phyloP scores from a whole-genome alignment of 2,797 vertebrate species.

The Malacoraja senta region DNA sequence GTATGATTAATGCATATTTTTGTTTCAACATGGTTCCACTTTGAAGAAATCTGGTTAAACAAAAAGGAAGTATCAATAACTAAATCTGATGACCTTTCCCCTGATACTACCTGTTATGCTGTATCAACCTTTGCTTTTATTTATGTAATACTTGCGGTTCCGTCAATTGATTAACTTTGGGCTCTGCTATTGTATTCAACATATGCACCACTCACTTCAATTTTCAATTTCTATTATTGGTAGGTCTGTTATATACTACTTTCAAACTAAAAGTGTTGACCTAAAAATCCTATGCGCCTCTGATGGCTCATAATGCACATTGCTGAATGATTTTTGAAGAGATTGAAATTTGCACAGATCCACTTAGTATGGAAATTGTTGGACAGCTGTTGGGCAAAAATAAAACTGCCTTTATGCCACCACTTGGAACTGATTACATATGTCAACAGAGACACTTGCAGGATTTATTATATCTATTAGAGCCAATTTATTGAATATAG shows the following conservation, averaged over 20 bases:
- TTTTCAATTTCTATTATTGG: background rate
- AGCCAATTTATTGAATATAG: background rate
- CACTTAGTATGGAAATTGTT: background rate
- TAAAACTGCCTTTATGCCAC: background rate
- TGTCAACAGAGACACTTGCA: background rate
- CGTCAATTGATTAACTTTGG: background rate
- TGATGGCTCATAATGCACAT: background rate
- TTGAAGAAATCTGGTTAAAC: background rate
- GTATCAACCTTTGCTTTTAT: no score
- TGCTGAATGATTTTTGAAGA: background rate
- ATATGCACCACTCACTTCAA: background rate
- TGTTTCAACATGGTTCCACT: background rate
- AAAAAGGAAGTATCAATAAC: background rate
- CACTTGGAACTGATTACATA: background rate
- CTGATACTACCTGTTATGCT: background rate
- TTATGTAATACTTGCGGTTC: background rate
- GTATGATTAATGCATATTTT: background rate
- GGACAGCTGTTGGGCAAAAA: background rate
- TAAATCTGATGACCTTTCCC: background rate
- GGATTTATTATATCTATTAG: background rate
- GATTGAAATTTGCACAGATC: background rate
- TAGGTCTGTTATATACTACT: background rate
- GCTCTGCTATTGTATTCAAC: background rate
- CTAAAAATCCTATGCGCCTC: background rate
- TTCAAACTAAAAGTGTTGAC: background rate